Percentiles rank a stretch among this genome's conserved stretches.
These are phyloP conservation scores for Onthophagus taurus DNA, from an alignment of 1,140 invertebrate genomes.

Conservation along the genomic window DNA sequence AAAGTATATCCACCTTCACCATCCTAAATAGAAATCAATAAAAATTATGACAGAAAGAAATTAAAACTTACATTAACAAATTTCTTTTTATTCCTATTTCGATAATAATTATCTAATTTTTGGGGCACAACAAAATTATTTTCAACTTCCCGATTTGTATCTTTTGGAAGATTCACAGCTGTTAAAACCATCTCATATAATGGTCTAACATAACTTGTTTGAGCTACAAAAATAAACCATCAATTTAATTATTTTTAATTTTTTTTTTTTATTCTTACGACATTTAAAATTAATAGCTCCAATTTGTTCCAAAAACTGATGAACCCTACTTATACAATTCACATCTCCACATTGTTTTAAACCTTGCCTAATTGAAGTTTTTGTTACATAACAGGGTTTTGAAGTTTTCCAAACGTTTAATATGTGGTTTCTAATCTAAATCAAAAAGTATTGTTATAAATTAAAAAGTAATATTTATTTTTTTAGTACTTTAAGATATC, in stretches of 20 bases:
- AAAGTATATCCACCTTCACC: slow-evolving; percentile 54
- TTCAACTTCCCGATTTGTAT: slow-evolving; percentile 13
- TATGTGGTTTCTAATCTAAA: slow-evolving; percentile 50
- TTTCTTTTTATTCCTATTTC: slow-evolving; percentile 29
- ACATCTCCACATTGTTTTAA: slow-evolving; percentile 56
- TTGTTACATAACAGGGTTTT: slow-evolving; percentile 50
- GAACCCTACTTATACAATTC: slow-evolving; percentile 52
- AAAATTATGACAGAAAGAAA: background rate
- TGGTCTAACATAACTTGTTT: slow-evolving; percentile 36
- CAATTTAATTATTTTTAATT: background rate
- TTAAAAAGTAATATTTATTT: background rate
- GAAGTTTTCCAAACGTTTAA: slow-evolving; percentile 45
- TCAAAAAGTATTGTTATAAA: slow-evolving; percentile 8
- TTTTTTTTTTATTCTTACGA: slow-evolving; percentile 35
- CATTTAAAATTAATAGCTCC: slow-evolving; percentile 59
- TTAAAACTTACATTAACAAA: slow-evolving; percentile 29
- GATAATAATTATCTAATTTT: slow-evolving; percentile 4
- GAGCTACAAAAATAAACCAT: slow-evolving; percentile 26
- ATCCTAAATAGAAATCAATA: slow-evolving; percentile 30
- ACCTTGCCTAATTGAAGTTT: slow-evolving; percentile 47
- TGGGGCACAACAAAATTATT: slow-evolving; percentile 6
- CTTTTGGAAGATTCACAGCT: slow-evolving; percentile 9
- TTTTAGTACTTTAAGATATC: slow-evolving; percentile 43
- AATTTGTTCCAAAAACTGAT: slow-evolving; percentile 51
- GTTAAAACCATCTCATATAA: slow-evolving; percentile 28